Evolutionary conservation across 2,888 invertebrate genomes (phyloP), one percentile per base, ranked within the genome.

Genomic region (Cephonodes hylas): DNA sequence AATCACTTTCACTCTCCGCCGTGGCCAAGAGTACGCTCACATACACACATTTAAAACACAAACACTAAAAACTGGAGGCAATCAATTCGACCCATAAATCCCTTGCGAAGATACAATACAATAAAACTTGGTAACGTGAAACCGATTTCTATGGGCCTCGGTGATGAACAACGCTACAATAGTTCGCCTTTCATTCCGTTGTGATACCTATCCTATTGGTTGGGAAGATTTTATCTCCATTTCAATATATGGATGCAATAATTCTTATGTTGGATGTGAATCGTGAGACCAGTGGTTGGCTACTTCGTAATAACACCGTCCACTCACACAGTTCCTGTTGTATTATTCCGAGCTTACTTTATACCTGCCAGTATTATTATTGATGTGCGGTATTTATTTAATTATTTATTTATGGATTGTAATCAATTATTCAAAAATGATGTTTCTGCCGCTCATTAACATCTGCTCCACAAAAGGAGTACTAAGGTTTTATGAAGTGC

Each of bases 141-240:
- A 63, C 60, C 59, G 58, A 62, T 63, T 60, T 62, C 63, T 64
- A 62, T 60, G 42, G 59, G 34, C 23, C 61, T 56, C 60, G 42
- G 60, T 64, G 59, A 60, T 34, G 53, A 60, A 61, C 53, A 42
- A 59, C 46, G 63, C 64, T 63, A 58, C 63, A 63, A 60, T 56
- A 48, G 59, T 62, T 63, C 59, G 58, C 31, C 58, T 63, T 66
- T 61, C 59, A 63, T 63, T 45, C n/a, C 25, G 7, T 8, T n/a
- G n/a, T n/a, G 23, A 46, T 25, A 25, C 25, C 48, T 15, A 27
- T 15, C 5, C 56, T 15, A 58, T 62, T 46, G 56, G 56, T 60
- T 60, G 53, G 20, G n/a, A 48, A 27, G 48, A 48, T 48, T 27
- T 48, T 27, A 48, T 48, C 46, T 46, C 23, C 46, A 15, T 48